phyloP scores from a whole-genome alignment of 2,797 vertebrate species.

The Morus bassanus region DNA sequence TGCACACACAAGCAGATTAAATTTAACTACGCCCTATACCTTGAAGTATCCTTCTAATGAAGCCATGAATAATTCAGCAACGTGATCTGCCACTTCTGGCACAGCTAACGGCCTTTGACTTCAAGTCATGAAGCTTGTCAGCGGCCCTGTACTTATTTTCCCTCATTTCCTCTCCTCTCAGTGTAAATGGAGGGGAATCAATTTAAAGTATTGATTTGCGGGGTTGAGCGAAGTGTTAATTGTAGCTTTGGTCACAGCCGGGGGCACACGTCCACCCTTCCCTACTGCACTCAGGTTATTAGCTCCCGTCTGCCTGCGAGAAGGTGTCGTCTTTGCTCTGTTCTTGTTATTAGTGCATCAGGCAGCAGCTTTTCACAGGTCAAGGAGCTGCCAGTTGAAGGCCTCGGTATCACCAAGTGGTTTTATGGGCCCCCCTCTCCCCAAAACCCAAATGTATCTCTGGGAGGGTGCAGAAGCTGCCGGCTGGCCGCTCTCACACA shows the following conservation, averaged over 20 bases:
- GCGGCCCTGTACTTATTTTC: constrained; percentile 4
- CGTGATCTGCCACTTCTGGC: background rate
- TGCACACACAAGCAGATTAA: background rate
- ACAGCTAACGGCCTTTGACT: constrained; percentile 33
- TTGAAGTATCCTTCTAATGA: background rate
- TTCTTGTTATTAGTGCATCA: background rate
- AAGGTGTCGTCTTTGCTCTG: background rate
- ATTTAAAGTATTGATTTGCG: constrained; percentile 46
- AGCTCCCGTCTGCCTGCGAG: background rate
- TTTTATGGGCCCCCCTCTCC: background rate
- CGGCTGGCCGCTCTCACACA: background rate
- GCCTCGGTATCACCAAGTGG: background rate
- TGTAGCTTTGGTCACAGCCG: constrained; percentile 4
- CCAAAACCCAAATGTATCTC: background rate
- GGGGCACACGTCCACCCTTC: background rate
- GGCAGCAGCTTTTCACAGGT: background rate
- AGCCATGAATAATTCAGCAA: constrained; percentile 52
- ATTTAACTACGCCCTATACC: background rate
- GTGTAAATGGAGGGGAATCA: constrained; percentile 51
- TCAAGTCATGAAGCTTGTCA: constrained; percentile 44
- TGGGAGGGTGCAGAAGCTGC: background rate
- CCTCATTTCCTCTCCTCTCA: constrained; percentile 21
- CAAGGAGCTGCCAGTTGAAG: background rate
- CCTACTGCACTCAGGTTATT: background rate
- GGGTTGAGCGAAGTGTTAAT: constrained; percentile 40